Base-by-base conservation (phyloP, 2,113 vertebrate species). In the Salvator merianae region DNA sequence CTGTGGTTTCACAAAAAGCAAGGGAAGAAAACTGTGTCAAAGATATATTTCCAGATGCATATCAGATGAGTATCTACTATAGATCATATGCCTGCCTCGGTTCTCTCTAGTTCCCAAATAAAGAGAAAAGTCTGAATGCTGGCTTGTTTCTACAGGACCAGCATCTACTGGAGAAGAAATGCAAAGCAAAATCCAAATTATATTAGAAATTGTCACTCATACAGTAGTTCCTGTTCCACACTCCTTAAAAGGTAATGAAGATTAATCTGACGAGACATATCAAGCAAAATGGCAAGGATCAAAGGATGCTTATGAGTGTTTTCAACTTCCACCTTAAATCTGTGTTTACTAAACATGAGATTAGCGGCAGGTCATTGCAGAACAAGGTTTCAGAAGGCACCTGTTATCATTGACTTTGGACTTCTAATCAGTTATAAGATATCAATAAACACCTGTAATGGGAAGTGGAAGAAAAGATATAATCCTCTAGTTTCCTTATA, bases 31-130 rank as follows among this genome's bases (percentile, higher is more conserved):
- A 91, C 26, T 85, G 36, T 63, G 76, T 79, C 72, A 43, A n/a
- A 63, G 90, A 87, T 94, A 88, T 62, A 80, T 63, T 90, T 93
- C 92, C 89, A 78, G 63, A 88, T 77, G 76, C 13, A 83, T 24
- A 47, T n/a, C 55, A 65, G 30, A 40, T 40, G 63, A 82, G 55
- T 38, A 8, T 30, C 18, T 34, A 9, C 16, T 16, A 59, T 59
- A 9, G 26, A 36, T 9, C 12, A 72, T 30, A 28, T 36, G 53
- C 26, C 55, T 13, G 50, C 50, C 16, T 13, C 55, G 20, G 55
- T 4, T 20, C 18, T 16, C 16, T 59, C 16, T 59, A 75, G 40
- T 47, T n/a, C 74, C 81, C 62, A 34, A 13, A 83, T 6, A 32
- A 59, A 66, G 81, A 65, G 38, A 38, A 18, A 74, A 74, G n/a